Percentiles rank a stretch among this genome's conserved stretches.
phyloP scores from a whole-genome alignment of 2,113 vertebrate species.

The Cisticola juncidis region DNA sequence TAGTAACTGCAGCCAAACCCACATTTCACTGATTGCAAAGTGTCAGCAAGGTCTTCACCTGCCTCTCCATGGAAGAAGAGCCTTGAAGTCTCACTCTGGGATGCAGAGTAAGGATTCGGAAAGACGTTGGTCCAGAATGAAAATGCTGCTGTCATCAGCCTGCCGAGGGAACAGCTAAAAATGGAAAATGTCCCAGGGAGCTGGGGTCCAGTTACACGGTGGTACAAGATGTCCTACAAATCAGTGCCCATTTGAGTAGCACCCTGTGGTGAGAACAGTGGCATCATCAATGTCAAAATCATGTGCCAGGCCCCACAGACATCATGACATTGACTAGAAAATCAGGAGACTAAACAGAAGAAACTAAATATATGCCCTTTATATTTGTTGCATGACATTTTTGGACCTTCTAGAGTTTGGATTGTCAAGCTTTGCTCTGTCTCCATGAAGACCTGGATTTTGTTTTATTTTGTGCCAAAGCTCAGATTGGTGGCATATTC shows the following conservation, averaged over 20 bases:
- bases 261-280: not conserved
- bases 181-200: slow-evolving; percentile 51
- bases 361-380: not conserved
- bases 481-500: not conserved
- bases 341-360: not conserved
- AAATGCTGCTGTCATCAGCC: slow-evolving; percentile 43
- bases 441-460: not conserved
- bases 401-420: not conserved
- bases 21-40: not conserved
- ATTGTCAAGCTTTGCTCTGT: not conserved
- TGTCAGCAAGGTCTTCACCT: slow-evolving; percentile 27
- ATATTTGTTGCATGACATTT: not conserved
- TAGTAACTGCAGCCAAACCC: not conserved
- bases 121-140: not conserved
- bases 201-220: slow-evolving; percentile 59
- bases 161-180: slow-evolving; percentile 56
- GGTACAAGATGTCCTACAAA: not conserved
- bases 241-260: not conserved
- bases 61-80: not conserved
- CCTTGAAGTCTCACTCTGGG: not conserved
- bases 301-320: not conserved
- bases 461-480: not conserved
- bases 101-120: not conserved
- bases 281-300: not conserved
- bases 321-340: not conserved